Evolutionary conservation across 1,140 invertebrate genomes (phyloP).

Genomic region (Ceratosolen solmsi): DNA sequence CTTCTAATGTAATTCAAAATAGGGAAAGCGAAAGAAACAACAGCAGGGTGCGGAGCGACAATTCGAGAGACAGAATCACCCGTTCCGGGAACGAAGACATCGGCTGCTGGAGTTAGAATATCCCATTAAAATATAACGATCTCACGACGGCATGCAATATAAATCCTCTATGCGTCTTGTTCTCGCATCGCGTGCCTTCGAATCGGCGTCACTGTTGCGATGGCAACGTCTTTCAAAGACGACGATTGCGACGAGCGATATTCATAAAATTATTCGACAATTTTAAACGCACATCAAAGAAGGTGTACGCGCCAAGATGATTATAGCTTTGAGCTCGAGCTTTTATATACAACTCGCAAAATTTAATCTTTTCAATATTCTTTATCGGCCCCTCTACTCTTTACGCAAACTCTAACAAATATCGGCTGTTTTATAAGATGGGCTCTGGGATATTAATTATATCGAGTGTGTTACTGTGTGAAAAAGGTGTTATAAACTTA

Average conservation of each 20-base stretch:
- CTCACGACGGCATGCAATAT: neutral
- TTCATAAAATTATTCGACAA: slow-evolving; percentile 1
- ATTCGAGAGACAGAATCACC: neutral
- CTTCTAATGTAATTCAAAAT: slow-evolving; percentile 38
- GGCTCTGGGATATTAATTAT: no score
- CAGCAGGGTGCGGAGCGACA: neutral
- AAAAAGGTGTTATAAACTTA: no score
- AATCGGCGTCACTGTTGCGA: neutral
- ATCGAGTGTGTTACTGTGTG: no score
- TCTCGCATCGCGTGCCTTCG: neutral
- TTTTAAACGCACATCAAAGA: neutral
- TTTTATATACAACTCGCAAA: neutral
- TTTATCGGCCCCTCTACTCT: no score
- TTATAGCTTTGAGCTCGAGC: neutral
- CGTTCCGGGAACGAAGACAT: slow-evolving; percentile 23
- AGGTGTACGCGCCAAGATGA: neutral
- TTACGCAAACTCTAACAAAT: no score
- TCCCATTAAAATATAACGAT: slow-evolving; percentile 23
- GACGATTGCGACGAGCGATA: no score
- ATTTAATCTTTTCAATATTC: neutral
- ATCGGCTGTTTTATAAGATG: no score
- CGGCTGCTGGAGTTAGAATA: neutral
- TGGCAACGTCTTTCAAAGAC: no score
- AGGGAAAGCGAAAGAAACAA: slow-evolving; percentile 22
- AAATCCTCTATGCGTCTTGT: slow-evolving; percentile 14